Evolutionary conservation across 2,113 vertebrate genomes (phyloP), one percentile per base, ranked within the genome.

Genomic region (Rhinolophus sinicus): DNA sequence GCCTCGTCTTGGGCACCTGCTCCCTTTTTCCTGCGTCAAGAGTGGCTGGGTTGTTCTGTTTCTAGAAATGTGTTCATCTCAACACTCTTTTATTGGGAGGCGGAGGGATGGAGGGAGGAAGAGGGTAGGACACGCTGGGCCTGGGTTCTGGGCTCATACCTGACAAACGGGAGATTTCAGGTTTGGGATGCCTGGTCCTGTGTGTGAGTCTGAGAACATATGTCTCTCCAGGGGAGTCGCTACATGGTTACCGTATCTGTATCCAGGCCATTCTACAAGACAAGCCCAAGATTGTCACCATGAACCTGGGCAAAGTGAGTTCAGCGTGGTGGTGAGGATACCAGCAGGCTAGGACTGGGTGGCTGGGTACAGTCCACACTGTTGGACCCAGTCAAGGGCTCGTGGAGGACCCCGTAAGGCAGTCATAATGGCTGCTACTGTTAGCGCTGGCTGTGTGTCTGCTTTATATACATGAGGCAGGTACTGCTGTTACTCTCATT

Each of bases 231-330:
- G 99, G 99, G 69, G 99, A 99, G 81, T 98, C 99, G 0, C 98
- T 99, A 26, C 99, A 99, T 0, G 99, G 99, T 6, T 99, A 99
- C 98, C 98, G 99, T 98, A 99, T 99, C 98, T 99, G 99, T 98
- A 99, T 99, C 97, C 99, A 99, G 98, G 99, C 99, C 0, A 64
- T 99, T 60, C 98, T 99, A 11, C 98, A 99, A 97, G 99, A 99
- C 98, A 99, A 98, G 94, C 99, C 99, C 69, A 99, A 97, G 94
- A 99, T 99, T 30, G 99, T 99, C 90, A 99, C 99, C 0, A 77
- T 92, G 7, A 99, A 98, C 97, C 98, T 99, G 97, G 95, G 99
- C 86, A 99, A 99, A 98, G 99, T 99, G 97, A 99, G 99, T 97
- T 18, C 26, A 16, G 22, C 24, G 28, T n/a, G 54, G 15, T 14